phyloP scores from a whole-genome alignment of 1,140 invertebrate genomes.

The Nephotettix cincticeps region DNA sequence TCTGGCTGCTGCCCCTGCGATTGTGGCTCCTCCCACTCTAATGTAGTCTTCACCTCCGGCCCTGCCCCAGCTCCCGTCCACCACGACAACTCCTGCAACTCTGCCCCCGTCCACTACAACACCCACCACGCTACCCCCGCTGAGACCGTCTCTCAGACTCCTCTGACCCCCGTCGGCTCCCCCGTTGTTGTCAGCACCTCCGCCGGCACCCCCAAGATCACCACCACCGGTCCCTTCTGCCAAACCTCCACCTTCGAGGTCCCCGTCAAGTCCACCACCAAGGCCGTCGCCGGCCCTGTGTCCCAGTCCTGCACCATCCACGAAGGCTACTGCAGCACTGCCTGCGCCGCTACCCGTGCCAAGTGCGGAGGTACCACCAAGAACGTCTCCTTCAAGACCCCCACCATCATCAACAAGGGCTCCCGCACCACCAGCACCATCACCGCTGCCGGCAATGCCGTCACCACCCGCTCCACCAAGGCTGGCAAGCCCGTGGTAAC shows the following conservation, averaged over 20 bases:
- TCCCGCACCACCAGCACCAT: not conserved
- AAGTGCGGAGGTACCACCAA: not conserved
- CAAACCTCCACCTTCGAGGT: not conserved
- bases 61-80: not conserved
- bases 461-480: not conserved
- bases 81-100: not conserved
- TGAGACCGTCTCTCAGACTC: no score
- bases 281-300: not conserved
- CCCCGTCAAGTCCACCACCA: not conserved
- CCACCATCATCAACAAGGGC: not conserved
- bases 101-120: not conserved
- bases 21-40: not conserved
- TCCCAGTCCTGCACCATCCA: not conserved
- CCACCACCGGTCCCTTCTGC: not conserved
- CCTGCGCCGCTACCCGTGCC: not conserved
- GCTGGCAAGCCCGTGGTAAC: not conserved
- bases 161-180: not conserved
- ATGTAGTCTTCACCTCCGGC: not conserved
- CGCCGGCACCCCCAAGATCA: not conserved
- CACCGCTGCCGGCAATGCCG: not conserved
- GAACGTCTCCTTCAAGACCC: not conserved
- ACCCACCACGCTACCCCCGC: no score
- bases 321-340: conserved; percentile 3
- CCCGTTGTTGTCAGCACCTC: not conserved
- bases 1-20: no score